Conservation (phyloP, 1,140 invertebrate genomes). For the Helicoverpa zea region DNA sequence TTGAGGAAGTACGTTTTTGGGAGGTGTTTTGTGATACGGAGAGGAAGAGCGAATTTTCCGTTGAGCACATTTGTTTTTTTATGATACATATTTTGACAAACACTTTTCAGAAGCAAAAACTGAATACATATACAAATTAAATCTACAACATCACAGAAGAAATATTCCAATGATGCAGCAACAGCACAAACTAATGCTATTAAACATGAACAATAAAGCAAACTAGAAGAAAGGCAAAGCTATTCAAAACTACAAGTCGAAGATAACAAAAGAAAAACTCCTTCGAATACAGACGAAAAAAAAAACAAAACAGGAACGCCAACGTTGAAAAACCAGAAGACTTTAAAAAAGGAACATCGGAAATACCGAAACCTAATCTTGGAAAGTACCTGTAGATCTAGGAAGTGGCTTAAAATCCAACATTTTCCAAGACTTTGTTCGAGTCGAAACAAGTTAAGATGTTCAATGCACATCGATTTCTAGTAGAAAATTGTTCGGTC, state of each 20-base stretch:
- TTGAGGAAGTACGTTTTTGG: background rate
- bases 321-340: constrained; percentile 38
- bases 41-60: background rate
- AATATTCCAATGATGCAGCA: background rate
- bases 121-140: no score
- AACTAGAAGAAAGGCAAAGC: background rate
- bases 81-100: no score
- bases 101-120: no score
- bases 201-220: background rate
- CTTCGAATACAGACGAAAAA: constrained; percentile 5
- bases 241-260: background rate
- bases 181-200: background rate
- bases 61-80: no score
- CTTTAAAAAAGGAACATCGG: background rate
- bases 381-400: constrained; percentile 27
- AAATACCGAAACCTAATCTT: constrained; percentile 36
- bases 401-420: constrained; percentile 52
- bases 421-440: constrained; percentile 57
- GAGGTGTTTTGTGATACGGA: background rate
- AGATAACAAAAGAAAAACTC: background rate
- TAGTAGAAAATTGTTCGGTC: constrained; percentile 73
- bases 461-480: constrained; percentile 66
- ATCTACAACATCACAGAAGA: no score
- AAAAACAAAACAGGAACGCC: background rate
- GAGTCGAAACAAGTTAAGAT: constrained; percentile 62